Percentiles rank a stretch among this genome's conserved stretches.
phyloP scores from a whole-genome alignment of 2,113 vertebrate genomes.

The Tauraco erythrolophus region DNA sequence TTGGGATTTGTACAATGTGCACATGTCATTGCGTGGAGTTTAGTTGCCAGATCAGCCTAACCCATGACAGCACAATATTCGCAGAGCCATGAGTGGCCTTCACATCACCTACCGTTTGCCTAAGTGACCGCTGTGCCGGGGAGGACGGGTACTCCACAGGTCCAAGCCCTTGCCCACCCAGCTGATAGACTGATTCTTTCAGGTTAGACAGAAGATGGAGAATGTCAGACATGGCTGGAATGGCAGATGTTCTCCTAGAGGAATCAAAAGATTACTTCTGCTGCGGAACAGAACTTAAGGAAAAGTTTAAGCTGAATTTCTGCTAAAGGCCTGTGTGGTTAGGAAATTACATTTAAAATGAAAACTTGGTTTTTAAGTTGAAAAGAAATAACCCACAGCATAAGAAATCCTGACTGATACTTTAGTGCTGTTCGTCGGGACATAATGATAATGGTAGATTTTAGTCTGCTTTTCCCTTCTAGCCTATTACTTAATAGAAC shows the following conservation, averaged over 20 bases:
- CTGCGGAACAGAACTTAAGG: not conserved
- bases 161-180: not conserved
- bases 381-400: not conserved
- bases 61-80: too few species aligned
- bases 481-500: not conserved
- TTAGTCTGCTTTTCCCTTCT: not conserved
- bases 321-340: not conserved
- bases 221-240: not conserved
- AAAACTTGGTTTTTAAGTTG: not conserved
- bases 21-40: too few species aligned
- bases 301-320: not conserved
- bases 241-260: not conserved
- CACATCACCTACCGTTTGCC: not conserved
- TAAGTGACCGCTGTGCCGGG: too few species aligned
- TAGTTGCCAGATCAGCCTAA: too few species aligned
- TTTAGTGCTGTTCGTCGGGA: not conserved
- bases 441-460: not conserved
- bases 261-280: not conserved
- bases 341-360: not conserved
- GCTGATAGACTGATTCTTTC: not conserved
- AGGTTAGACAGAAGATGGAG: not conserved
- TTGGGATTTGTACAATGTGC: not conserved
- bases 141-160: not conserved
- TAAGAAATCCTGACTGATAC: not conserved
- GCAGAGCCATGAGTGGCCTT: not conserved